Evolutionary conservation across 2,888 invertebrate genomes (phyloP).

Genomic region (Geophilus truncorum): DNA sequence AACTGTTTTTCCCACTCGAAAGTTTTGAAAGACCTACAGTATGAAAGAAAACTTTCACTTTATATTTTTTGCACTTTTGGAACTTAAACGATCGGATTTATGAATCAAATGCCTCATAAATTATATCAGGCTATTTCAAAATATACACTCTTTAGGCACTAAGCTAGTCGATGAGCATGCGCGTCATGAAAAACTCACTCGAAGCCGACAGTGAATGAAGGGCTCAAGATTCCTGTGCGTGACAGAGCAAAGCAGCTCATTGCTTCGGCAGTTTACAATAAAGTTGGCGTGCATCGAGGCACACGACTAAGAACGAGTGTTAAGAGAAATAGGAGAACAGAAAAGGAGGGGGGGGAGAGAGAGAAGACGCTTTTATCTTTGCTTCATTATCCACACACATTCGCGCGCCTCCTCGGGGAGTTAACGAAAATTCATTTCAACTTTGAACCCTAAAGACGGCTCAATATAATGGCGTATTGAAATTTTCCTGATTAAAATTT

Average conservation of each 20-base stretch:
- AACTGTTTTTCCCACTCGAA: too few species aligned
- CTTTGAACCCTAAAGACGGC: background rate
- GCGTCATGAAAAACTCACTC: slow-evolving; percentile 13
- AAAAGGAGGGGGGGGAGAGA: background rate
- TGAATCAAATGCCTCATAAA: background rate
- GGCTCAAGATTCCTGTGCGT: slow-evolving; percentile 17
- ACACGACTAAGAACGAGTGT: slow-evolving; percentile 25
- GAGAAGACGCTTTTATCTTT: slow-evolving; percentile 4
- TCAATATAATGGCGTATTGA: background rate
- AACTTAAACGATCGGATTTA: too few species aligned
- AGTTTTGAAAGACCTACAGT: too few species aligned
- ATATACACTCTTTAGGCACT: background rate
- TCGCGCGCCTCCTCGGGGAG: background rate
- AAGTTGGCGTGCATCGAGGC: background rate
- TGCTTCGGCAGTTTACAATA: slow-evolving; percentile 27
- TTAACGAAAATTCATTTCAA: background rate
- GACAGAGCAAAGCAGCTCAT: slow-evolving; percentile 22
- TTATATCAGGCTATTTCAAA: background rate
- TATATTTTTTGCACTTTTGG: too few species aligned
- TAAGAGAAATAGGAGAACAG: background rate
- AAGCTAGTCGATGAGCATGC: background rate
- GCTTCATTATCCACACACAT: slow-evolving; percentile 16
- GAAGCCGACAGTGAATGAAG: background rate
- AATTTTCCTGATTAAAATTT: background rate
- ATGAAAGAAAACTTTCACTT: too few species aligned